Conservation (phyloP, 2,888 invertebrate species). For the Trichopoda pennipes region DNA sequence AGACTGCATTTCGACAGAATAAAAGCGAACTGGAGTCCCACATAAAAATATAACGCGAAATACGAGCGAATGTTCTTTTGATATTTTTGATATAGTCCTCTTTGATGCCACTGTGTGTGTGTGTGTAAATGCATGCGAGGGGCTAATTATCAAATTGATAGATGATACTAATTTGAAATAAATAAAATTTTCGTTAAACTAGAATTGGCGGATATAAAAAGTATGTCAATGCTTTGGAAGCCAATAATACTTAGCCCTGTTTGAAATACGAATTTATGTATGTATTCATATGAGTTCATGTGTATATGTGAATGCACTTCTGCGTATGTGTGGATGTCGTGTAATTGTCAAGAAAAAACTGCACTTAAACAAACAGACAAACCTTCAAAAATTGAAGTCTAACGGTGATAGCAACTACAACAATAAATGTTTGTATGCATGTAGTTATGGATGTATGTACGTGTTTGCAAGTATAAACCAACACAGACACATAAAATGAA, state of each 20-base stretch:
- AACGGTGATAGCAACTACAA: background rate
- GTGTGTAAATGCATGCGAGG: background rate
- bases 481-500: conserved; percentile 13
- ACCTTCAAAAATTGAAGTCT: conserved; percentile 14
- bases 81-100: background rate
- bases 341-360: conserved; percentile 16
- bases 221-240: conserved; percentile 51
- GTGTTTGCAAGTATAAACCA: conserved; percentile 19
- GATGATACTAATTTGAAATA: conserved; percentile 59
- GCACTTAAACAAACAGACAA: conserved; percentile 8
- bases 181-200: conserved; percentile 53
- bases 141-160: conserved; percentile 46
- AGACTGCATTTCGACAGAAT: too few species aligned
- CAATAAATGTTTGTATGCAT: too few species aligned
- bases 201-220: conserved; percentile 50
- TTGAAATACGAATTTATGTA: background rate
- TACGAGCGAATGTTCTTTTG: too few species aligned
- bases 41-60: too few species aligned
- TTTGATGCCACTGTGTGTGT: background rate
- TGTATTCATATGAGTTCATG: background rate
- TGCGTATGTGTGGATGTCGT: conserved; percentile 23
- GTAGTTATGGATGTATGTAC: too few species aligned
- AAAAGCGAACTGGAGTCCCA: too few species aligned
- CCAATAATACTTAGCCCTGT: conserved; percentile 47
- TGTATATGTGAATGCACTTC: background rate